phyloP scores from a whole-genome alignment of 2,113 vertebrate genomes.

The Scortum barcoo region DNA sequence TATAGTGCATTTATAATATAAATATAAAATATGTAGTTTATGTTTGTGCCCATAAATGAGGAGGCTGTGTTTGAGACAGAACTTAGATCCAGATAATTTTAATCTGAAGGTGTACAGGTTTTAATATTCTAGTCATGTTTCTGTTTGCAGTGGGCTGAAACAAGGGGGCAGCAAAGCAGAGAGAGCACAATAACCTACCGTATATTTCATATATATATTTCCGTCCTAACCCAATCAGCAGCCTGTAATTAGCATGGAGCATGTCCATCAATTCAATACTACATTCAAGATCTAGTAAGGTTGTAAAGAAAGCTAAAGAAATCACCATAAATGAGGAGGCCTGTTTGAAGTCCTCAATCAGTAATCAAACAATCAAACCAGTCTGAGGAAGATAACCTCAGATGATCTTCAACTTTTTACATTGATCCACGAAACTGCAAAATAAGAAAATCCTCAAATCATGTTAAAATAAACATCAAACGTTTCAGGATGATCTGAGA shows the following conservation, averaged over 20 bases:
- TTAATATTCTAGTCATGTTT: slow-evolving; percentile 86
- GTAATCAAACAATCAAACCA: no score
- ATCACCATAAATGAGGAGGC: no score
- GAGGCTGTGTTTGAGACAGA: slow-evolving; percentile 89
- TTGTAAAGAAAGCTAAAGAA: no score
- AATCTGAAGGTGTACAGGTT: no score
- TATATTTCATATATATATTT: slow-evolving; percentile 74
- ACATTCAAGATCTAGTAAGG: no score
- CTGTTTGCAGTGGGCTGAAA: slow-evolving; percentile 75
- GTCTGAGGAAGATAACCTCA: no score
- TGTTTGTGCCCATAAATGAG: slow-evolving; percentile 88
- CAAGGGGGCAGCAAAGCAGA: no score
- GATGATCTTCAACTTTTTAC: slow-evolving; percentile 73
- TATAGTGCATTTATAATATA: background rate
- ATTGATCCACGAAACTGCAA: slow-evolving; percentile 79
- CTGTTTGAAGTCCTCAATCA: no score
- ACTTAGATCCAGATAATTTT: slow-evolving; percentile 89
- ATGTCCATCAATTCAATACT: no score
- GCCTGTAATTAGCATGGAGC: no score
- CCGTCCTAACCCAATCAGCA: slow-evolving; percentile 81
- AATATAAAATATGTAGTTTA: no score
- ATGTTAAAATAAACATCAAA: slow-evolving; percentile 81
- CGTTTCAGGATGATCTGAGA: slow-evolving; percentile 82
- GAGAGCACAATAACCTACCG: slow-evolving; percentile 80
- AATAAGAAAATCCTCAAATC: no score